Evolutionary conservation across 2,888 invertebrate species (phyloP).

Genomic region (Acanthococcus lagerstroemiae): DNA sequence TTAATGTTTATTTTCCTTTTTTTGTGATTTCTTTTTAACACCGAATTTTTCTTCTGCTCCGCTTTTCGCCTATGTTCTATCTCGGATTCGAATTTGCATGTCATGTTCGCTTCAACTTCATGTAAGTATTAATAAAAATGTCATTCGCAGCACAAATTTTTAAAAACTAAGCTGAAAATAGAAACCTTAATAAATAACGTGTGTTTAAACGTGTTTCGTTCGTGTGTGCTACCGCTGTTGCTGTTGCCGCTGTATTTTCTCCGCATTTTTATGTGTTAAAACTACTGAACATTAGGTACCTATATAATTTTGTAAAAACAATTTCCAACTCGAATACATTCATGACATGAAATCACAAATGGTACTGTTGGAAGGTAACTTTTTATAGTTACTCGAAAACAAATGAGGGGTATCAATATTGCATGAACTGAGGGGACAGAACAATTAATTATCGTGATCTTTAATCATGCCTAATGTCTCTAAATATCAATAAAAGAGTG

Average conservation of each 20-base stretch:
- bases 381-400: no score
- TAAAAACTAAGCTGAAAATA: constrained; percentile 1
- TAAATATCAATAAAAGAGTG: no score
- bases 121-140: constrained; percentile 28
- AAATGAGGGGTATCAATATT: no score
- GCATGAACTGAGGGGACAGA: no score
- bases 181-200: not conserved
- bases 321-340: not conserved
- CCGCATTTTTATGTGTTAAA: constrained; percentile 9
- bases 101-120: constrained; percentile 45
- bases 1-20: constrained; percentile 46
- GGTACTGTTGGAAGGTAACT: no score
- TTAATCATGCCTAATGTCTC: no score
- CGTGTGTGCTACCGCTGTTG: constrained; percentile 29
- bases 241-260: constrained; percentile 29
- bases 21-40: constrained; percentile 61
- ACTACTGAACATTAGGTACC: not conserved
- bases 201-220: constrained; percentile 28
- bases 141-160: constrained; percentile 29
- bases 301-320: not conserved
- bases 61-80: constrained; percentile 53
- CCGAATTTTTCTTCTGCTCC: constrained; percentile 70
- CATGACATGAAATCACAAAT: no score
- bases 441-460: no score
- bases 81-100: constrained; percentile 46